Evolutionary conservation across 2,113 vertebrate genomes (phyloP), one percentile per base, ranked within the genome.

Genomic region (Todiramphus saurophagus): DNA sequence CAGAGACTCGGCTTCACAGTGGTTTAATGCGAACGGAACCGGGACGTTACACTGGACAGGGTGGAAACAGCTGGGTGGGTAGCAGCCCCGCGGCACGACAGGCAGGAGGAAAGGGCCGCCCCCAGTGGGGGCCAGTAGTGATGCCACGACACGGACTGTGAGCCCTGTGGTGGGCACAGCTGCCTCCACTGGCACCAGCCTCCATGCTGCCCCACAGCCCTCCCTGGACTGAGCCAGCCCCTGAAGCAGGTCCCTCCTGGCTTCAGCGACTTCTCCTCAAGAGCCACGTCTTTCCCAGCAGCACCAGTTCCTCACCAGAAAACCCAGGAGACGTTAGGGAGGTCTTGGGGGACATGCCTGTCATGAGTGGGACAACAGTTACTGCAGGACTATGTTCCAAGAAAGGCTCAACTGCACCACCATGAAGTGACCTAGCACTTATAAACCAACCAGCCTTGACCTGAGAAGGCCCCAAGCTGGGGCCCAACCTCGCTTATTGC

Each of bases 11-110:
- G 96, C 97, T 98, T 99, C 98, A 99, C 98, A 99, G 98, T 99
- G 98, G 98, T 99, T 98, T 98, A 98, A 99, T 98, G 98, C 97
- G 97, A 98, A 98, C 98, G 98, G 97, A 97, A 97, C 96, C 97
- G 91, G 97, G 98, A 97, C 97, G 96, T 97, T 98, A 98, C 98
- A 98, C 94, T 95, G 97, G 97, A 98, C 97, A 94, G 96, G 95
- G 93, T 85, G 94, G 93, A 88, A 90, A 97, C 95, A 96, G 96
- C 96, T 92, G 97, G 95, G 92, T 87, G 95, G 66, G 96, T 75
- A 87, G 96, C 97, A 97, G 98, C 97, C 98, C 98, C 96, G 5
- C 93, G 72, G 94, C 80, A 94, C 89, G 94, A 89, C 96, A 90
- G 96, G 96, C 89, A 89, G 93, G 95, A 95, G 76, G 96, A 96